phyloP scores from a whole-genome alignment of 2,888 invertebrate species.

The Apotomis capreana region DNA sequence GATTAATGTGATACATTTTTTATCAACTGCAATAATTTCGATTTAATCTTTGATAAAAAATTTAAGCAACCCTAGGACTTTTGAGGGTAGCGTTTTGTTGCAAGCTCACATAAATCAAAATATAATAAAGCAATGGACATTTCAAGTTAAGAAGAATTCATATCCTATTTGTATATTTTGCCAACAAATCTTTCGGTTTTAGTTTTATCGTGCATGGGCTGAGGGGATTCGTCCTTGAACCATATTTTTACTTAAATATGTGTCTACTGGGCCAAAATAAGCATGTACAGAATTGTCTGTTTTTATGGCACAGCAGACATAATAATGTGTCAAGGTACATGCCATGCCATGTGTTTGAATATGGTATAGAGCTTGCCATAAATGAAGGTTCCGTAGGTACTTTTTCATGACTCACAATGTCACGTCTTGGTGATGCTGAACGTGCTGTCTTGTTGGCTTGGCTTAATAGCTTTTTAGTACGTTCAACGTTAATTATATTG shows the following conservation, averaged over 20 bases:
- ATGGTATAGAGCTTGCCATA: neutral
- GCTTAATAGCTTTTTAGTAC: too few species aligned
- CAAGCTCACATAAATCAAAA: constrained; percentile 1
- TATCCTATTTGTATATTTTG: constrained; percentile 6
- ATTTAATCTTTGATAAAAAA: too few species aligned
- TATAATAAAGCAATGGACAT: neutral
- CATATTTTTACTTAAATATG: neutral
- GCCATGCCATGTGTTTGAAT: neutral
- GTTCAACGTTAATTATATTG: too few species aligned
- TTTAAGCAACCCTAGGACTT: too few species aligned
- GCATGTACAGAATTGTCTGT: constrained; percentile 8
- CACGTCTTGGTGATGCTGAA: neutral
- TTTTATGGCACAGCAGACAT: constrained; percentile 12
- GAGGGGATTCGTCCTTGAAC: neutral
- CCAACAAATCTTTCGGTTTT: neutral
- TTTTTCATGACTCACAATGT: neutral
- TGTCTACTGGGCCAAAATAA: neutral
- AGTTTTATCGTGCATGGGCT: neutral
- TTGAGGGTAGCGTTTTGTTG: too few species aligned
- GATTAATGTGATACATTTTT: neutral
- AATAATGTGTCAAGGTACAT: constrained; percentile 10
- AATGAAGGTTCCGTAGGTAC: constrained; percentile 17
- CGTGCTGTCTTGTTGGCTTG: too few species aligned
- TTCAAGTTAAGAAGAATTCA: neutral
- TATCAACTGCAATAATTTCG: neutral